Evolutionary conservation across 2,797 vertebrate genomes (phyloP), one percentile per base, ranked within the genome.

Genomic region (Rhynchotus rufescens): DNA sequence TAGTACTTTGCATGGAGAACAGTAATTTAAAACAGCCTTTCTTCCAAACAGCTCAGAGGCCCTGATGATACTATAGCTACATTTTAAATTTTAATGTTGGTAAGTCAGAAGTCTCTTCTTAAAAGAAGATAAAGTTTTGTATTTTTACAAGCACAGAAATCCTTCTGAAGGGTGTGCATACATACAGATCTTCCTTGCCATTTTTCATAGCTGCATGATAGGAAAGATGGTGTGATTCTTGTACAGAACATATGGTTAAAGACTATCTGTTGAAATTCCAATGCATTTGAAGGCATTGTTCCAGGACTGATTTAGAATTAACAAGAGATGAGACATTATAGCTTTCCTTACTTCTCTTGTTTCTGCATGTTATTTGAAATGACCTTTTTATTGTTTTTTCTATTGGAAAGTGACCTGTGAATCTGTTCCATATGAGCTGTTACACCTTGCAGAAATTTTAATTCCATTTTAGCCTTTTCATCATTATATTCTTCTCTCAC

Each of bases 51-150:
- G 36, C 28, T 78, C 1, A 30, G 40, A n/a, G 40, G 26, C 26
- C 36, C 19, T 65, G 38, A 20, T 65, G 40, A 42, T 30, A 65
- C 62, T 19, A 1, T 47, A 42, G 32, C 13, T 90, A 22, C 4
- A 6, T 74, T 74, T 88, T 54, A 67, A 44, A 75, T 72, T 54
- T 80, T 51, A 65, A 45, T 42, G 32, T 81, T 86, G 71, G 16
- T n/a, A 34, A 76, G 36, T 25, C 65, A 57, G 60, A 40, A 25
- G 44, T 45, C 15, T 22, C 5, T 59, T 12, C 65, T 3, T 26
- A 68, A 51, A 12, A 34, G 44, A 32, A 65, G n/a, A 66, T 15
- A 20, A 17, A 23, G 16, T 6, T 26, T 4, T 47, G 0, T 62
- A 5, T 77, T 78, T 91, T 81, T 81, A 36, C 14, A 83, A 34